Percentiles rank a stretch among this genome's conserved stretches.
Evolutionary conservation across 2,888 invertebrate species (phyloP).

Genomic region (Acanthosepion lycidas): DNA sequence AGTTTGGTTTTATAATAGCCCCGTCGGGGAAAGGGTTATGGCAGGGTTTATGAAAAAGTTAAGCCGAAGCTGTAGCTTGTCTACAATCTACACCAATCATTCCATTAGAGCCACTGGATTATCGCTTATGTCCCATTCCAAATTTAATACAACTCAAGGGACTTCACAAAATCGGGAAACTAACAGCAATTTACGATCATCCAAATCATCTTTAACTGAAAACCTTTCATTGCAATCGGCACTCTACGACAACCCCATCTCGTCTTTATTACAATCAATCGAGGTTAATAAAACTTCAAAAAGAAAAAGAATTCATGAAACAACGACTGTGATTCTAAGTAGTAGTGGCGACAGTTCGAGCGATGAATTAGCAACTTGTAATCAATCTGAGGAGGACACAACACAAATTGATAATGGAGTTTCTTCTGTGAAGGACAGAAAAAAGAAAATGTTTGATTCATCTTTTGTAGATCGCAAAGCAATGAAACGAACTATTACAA

Average conservation of each 20-base stretch:
- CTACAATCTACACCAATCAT: slow-evolving; percentile 14
- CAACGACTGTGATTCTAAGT: neutral
- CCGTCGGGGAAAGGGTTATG: neutral
- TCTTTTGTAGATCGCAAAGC: neutral
- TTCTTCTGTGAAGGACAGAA: neutral
- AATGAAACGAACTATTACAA: neutral
- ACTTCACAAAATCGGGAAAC: neutral
- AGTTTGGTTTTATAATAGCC: slow-evolving; percentile 4
- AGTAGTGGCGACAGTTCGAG: neutral
- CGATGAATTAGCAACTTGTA: neutral
- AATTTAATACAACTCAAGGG: neutral
- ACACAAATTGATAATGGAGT: neutral
- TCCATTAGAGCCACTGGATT: slow-evolving; percentile 35
- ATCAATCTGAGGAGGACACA: neutral
- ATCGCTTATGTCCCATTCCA: neutral
- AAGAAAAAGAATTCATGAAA: neutral
- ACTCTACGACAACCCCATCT: neutral
- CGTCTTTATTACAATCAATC: neutral
- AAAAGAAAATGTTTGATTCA: neutral
- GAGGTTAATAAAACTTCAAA: neutral
- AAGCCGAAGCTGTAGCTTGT: neutral
- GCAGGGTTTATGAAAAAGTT: neutral
- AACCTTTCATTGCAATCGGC: neutral
- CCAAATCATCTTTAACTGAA: neutral
- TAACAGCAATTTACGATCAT: neutral